These are phyloP conservation scores for Cetoscarus ocellatus DNA, from an alignment of 2,797 vertebrate species.

Conservation along the genomic window DNA sequence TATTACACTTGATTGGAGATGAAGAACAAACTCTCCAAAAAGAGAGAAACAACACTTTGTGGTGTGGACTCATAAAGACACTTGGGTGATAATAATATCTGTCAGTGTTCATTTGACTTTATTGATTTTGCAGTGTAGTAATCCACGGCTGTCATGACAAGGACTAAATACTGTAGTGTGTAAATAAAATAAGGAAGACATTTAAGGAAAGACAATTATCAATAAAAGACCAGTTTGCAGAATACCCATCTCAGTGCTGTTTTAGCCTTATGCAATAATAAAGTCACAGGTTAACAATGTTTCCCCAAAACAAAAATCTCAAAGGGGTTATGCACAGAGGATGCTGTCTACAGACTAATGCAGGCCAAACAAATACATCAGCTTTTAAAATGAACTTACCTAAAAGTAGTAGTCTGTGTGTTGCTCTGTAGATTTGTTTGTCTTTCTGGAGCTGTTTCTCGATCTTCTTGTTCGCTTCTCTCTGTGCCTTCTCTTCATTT, in stretches of 20 bases:
- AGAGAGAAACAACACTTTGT: too few relatives aligned
- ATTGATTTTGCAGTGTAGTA: too few relatives aligned
- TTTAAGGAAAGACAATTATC: background rate
- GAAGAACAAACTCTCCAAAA: too few relatives aligned
- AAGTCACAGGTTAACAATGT: constrained; percentile 73
- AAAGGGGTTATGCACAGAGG: constrained; percentile 62
- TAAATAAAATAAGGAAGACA: too few relatives aligned
- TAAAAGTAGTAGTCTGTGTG: constrained; percentile 94
- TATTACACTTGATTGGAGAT: too few relatives aligned
- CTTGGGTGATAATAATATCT: too few relatives aligned
- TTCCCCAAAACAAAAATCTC: constrained; percentile 75
- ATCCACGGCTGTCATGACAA: too few relatives aligned
- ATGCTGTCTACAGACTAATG: constrained; percentile 50
- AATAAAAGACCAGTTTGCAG: constrained; percentile 42
- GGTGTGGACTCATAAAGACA: too few relatives aligned
- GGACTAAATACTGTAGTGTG: too few relatives aligned
- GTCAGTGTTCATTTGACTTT: too few relatives aligned
- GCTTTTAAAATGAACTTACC: constrained; percentile 81
- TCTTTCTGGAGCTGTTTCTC: constrained; percentile 98
- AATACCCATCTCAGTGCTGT: constrained; percentile 45
- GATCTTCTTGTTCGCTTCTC: constrained; percentile 97
- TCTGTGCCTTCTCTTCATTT: constrained; percentile 96
- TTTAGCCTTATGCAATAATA: constrained; percentile 64
- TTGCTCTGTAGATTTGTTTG: constrained; percentile 97
- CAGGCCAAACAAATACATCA: constrained; percentile 22